These are phyloP conservation scores for Drosophila asahinai DNA, from an alignment of 1,140 invertebrate species.

Conservation along the genomic window DNA sequence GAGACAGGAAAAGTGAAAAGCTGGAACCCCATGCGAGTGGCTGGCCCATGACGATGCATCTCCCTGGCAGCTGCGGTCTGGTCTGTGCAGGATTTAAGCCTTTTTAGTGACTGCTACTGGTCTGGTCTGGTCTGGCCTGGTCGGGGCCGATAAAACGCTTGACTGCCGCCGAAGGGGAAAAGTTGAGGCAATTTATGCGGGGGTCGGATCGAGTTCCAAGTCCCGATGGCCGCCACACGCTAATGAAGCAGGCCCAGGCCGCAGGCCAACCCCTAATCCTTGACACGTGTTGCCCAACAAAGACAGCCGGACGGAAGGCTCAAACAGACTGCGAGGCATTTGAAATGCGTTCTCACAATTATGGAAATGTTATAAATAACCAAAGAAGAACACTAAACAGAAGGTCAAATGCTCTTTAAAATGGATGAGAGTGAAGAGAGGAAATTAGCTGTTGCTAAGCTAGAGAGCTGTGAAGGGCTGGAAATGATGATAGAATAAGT, in stretches of 20 bases:
- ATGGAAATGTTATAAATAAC: slow-evolving; percentile 52
- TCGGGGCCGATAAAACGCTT: slow-evolving; percentile 52
- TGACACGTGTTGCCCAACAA: slow-evolving; percentile 53
- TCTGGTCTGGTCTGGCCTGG: slow-evolving; percentile 18
- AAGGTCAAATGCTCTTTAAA: slow-evolving; percentile 23
- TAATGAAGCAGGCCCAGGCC: slow-evolving; percentile 47
- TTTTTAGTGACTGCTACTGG: slow-evolving; percentile 37
- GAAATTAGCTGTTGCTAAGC: background rate
- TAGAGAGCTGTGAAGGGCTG: background rate
- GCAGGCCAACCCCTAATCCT: slow-evolving; percentile 48
- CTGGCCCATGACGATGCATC: slow-evolving; percentile 39
- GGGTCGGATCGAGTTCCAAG: slow-evolving; percentile 1
- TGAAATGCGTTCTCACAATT: slow-evolving; percentile 52
- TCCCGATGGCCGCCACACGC: slow-evolving; percentile 47
- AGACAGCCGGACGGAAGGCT: slow-evolving; percentile 8
- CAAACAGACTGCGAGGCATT: slow-evolving; percentile 52
- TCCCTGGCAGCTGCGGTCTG: slow-evolving; percentile 34
- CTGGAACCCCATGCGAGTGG: background rate
- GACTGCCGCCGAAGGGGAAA: slow-evolving; percentile 29
- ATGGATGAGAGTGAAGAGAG: background rate
- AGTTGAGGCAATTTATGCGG: slow-evolving; percentile 48
- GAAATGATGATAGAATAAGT: background rate
- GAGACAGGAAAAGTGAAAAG: slow-evolving; percentile 18
- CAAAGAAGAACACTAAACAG: background rate
- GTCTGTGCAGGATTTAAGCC: slow-evolving; percentile 36